These are phyloP conservation scores for Neuroterus valhalla DNA, from an alignment of 1,140 invertebrate genomes.

Conservation along the genomic window DNA sequence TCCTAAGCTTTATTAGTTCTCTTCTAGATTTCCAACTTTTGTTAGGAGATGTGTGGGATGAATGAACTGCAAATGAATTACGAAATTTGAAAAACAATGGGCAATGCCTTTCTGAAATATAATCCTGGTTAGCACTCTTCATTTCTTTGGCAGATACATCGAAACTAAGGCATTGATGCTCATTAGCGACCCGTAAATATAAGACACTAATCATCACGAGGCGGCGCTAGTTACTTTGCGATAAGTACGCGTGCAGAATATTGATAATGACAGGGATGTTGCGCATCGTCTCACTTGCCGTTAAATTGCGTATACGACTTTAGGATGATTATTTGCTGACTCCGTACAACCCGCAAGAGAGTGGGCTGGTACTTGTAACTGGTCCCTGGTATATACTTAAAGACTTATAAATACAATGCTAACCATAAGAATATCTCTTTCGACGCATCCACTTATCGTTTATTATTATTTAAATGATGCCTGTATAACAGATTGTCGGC, in stretches of 20 bases:
- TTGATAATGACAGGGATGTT: conserved; percentile 25
- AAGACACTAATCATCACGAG: conserved; percentile 15
- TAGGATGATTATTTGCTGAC: conserved; percentile 30
- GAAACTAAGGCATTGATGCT: background rate
- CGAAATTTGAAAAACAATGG: too few species aligned
- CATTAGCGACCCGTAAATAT: conserved; percentile 1
- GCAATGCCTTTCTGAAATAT: too few species aligned
- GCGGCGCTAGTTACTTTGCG: conserved; percentile 16
- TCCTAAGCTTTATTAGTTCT: too few species aligned
- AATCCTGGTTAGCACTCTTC: background rate
- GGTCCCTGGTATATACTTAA: conserved; percentile 24
- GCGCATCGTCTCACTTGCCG: conserved; percentile 28
- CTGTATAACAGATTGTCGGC: conserved; percentile 29
- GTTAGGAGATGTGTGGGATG: too few species aligned
- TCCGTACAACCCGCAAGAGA: conserved; percentile 14
- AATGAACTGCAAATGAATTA: too few species aligned
- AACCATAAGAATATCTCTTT: conserved; percentile 30
- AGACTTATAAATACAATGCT: conserved; percentile 31
- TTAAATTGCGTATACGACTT: conserved; percentile 27
- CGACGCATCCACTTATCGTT: conserved; percentile 30
- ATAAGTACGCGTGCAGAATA: conserved; percentile 18
- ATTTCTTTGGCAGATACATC: background rate
- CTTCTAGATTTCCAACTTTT: too few species aligned
- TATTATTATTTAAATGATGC: conserved; percentile 31
- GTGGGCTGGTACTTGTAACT: conserved; percentile 25